These are phyloP conservation scores for Uria lomvia DNA, from an alignment of 2,113 vertebrate genomes.

Conservation along the genomic window DNA sequence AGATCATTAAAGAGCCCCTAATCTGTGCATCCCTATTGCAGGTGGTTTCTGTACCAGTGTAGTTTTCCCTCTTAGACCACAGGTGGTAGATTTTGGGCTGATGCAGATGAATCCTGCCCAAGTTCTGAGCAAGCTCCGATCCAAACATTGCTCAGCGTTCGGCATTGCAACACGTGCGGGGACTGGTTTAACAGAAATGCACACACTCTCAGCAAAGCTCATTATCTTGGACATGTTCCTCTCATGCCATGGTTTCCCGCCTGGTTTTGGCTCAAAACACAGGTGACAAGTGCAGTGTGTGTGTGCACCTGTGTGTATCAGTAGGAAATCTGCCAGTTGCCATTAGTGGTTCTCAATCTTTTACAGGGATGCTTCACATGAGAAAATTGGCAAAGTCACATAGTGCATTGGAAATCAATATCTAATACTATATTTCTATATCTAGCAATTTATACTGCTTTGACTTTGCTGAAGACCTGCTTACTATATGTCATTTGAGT, in stretches of 20 bases:
- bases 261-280: neutral
- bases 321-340: neutral
- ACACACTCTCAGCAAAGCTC: neutral
- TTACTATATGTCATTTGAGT: neutral
- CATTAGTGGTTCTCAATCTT: neutral
- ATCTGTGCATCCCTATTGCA: neutral
- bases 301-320: neutral
- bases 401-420: neutral
- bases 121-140: neutral
- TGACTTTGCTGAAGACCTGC: neutral
- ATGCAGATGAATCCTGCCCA: neutral
- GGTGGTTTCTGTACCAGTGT: neutral
- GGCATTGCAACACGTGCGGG: neutral
- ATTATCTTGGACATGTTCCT: neutral
- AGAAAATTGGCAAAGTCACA: neutral
- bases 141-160: neutral
- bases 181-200: neutral
- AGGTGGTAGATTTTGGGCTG: neutral
- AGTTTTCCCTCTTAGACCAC: neutral
- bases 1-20: neutral
- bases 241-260: neutral
- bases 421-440: neutral
- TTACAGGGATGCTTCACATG: neutral
- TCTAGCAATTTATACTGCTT: neutral
- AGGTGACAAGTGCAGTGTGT: neutral